Evolutionary conservation across 2,113 vertebrate genomes (phyloP), one percentile per base, ranked within the genome.

Genomic region (Gracilinanus agilis): DNA sequence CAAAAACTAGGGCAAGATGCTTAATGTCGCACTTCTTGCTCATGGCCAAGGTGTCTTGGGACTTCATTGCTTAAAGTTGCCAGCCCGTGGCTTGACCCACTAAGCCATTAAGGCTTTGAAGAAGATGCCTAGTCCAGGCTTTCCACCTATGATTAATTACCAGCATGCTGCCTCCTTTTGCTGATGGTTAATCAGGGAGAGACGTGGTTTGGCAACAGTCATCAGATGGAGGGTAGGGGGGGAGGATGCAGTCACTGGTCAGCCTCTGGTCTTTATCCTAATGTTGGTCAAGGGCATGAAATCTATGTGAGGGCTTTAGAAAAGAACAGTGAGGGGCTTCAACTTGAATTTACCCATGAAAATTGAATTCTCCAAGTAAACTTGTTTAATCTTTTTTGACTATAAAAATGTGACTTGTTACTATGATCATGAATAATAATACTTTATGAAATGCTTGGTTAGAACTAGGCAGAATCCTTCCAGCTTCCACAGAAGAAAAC

Each of bases 191-290:
- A 0, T 10, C 0, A 8, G 54, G 27, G 27, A 88, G 34, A 29
- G 0, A 0, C 0, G 34, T 27, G 21, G 21, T 11, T 40, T 54
- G 56, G 29, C 0, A 10, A 5, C 61, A 2, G 19, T 1, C 16
- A 55, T 44, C 58, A 88, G 75, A 25, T 2, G 0, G 53, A 44
- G 24, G 3, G 1, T 54, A 40, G 44, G 23, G 44, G 11, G 5
- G n/a, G n/a, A 49, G 25, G 40, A 67, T 19, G 55, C 2, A 3
- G 19, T 44, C 34, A 24, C n/a, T 11, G 89, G 58, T 1, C 9
- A 89, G 88, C 29, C n/a, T 54, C 53, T 25, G 13, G 29, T 75
- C 29, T 9, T 27, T 24, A 90, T 44, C 9, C 54, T 53, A 10
- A 0, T 44, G 24, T 56, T 29, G 2, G 7, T 1, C 3, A 24